Evolutionary conservation across 2,113 vertebrate species (phyloP).

Genomic region (Carassius gibelio): DNA sequence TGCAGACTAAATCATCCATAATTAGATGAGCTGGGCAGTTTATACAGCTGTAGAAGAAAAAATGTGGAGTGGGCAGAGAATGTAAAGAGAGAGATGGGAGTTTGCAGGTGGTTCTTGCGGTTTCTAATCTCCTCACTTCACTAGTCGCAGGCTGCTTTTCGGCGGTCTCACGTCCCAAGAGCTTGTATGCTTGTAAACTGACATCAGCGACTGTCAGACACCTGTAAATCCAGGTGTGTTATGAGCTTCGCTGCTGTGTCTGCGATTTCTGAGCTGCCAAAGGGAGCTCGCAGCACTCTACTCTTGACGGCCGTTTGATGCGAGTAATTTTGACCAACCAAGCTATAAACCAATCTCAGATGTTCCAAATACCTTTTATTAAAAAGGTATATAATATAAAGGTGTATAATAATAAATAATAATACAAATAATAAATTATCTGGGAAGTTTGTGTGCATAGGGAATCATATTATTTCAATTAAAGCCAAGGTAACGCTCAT

Average conservation of each 20-base stretch:
- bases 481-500: no score
- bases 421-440: no score
- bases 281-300: slow-evolving; percentile 17
- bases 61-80: slow-evolving; percentile 66
- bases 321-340: neutral
- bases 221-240: slow-evolving; percentile 58
- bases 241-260: slow-evolving; percentile 37
- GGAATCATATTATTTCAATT: no score
- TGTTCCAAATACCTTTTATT: neutral
- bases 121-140: slow-evolving; percentile 64
- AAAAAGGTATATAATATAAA: neutral
- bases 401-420: no score
- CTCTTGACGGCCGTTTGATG: slow-evolving; percentile 42
- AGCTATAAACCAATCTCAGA: neutral
- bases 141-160: slow-evolving; percentile 52
- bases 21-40: slow-evolving; percentile 57
- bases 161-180: slow-evolving; percentile 43
- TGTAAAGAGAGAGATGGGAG: slow-evolving; percentile 58
- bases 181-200: slow-evolving; percentile 43
- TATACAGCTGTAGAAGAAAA: slow-evolving; percentile 44
- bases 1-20: slow-evolving; percentile 37
- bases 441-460: no score
- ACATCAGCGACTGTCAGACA: slow-evolving; percentile 38
- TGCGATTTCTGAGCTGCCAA: slow-evolving; percentile 16
- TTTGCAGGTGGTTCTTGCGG: slow-evolving; percentile 61